phyloP scores from a whole-genome alignment of 2,888 invertebrate species.

The Nemotelus nigrinus region DNA sequence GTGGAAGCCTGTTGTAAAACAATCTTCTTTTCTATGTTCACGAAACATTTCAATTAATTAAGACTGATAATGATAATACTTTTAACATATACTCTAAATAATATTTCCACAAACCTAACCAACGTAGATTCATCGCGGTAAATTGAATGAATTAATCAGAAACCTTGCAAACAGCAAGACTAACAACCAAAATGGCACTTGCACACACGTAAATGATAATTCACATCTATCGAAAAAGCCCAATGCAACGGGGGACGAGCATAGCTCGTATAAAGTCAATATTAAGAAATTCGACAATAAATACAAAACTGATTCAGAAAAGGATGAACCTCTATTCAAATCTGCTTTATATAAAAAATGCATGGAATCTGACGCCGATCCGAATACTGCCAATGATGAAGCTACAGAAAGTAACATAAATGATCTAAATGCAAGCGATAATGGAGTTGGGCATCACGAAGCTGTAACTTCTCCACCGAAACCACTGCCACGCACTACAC shows the following conservation, averaged over 20 bases:
- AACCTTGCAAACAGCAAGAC: constrained; percentile 62
- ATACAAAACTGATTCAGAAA: constrained; percentile 61
- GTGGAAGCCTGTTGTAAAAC: no score
- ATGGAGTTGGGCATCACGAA: constrained; percentile 46
- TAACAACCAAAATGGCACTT: constrained; percentile 33
- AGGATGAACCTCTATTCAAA: constrained; percentile 44
- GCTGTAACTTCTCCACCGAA: constrained; percentile 72
- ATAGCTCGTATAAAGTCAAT: constrained; percentile 65
- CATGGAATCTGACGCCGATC: constrained; percentile 39
- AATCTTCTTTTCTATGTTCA: no score
- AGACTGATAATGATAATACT: background rate
- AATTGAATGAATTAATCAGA: constrained; percentile 61
- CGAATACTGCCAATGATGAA: constrained; percentile 45
- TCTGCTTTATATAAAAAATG: constrained; percentile 10
- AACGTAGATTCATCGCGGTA: constrained; percentile 63
- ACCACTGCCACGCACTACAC: constrained; percentile 80
- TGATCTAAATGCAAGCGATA: constrained; percentile 53
- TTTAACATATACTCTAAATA: constrained; percentile 8
- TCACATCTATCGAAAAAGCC: constrained; percentile 46
- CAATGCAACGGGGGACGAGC: constrained; percentile 43
- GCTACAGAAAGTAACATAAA: constrained; percentile 52
- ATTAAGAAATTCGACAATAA: constrained; percentile 73
- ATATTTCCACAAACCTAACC: constrained; percentile 1
- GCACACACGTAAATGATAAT: constrained; percentile 5
- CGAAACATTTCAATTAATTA: no score